Evolutionary conservation across 2,888 invertebrate genomes (phyloP).

Genomic region (Drosophila colorata): DNA sequence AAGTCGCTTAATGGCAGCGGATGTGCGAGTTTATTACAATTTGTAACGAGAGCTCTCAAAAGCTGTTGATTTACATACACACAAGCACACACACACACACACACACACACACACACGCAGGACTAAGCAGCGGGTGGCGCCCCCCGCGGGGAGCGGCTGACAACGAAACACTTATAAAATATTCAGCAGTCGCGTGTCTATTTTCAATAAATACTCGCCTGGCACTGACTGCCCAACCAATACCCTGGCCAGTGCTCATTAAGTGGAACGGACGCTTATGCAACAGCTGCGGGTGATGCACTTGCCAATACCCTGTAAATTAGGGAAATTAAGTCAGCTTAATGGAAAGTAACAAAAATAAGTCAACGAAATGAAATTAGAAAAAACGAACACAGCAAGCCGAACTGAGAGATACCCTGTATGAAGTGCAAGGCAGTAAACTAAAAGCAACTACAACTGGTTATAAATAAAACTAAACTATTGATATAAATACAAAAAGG

Average conservation of each 20-base stretch:
- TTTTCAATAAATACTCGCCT: constrained; percentile 74
- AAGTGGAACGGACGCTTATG: constrained; percentile 45
- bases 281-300: not conserved
- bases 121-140: not conserved
- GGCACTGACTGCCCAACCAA: constrained; percentile 27
- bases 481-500: no score
- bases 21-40: constrained; percentile 79
- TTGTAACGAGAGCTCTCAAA: constrained; percentile 71
- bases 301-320: constrained; percentile 24
- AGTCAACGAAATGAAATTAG: not conserved
- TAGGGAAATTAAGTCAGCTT: no score
- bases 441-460: no score
- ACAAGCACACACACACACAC: constrained; percentile 15
- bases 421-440: no score
- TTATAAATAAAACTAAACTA: no score
- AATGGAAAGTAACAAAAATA: no score
- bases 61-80: constrained; percentile 64
- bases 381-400: not conserved
- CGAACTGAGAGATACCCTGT: constrained; percentile 1
- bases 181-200: constrained; percentile 77
- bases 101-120: constrained; percentile 1
- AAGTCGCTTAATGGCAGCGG: constrained; percentile 78
- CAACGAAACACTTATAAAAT: constrained; percentile 69
- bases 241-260: constrained; percentile 39
- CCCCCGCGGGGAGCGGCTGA: constrained; percentile 4